Conservation (phyloP, 2,888 invertebrate genomes). For the Serrognathus titanus region DNA sequence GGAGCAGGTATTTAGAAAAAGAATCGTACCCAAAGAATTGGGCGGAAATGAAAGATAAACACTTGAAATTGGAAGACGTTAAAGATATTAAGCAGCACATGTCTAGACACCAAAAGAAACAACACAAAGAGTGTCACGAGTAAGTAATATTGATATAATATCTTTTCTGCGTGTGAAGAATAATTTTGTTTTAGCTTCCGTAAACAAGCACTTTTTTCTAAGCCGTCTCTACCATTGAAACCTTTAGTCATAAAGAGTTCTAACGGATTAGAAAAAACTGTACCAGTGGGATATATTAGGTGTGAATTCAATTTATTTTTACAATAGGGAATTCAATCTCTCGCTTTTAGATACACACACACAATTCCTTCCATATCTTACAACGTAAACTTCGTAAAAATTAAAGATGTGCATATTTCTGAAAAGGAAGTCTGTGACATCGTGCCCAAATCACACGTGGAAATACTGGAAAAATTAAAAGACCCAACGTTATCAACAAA, state of each 20-base stretch:
- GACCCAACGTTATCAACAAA: slow-evolving; percentile 1
- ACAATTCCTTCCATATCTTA: slow-evolving; percentile 34
- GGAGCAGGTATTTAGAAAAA: slow-evolving; percentile 11
- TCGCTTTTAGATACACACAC: slow-evolving; percentile 35
- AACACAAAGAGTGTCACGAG: slow-evolving; percentile 19
- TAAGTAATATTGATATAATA: slow-evolving; percentile 20
- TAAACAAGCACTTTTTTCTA: slow-evolving; percentile 33
- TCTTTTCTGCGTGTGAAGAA: slow-evolving; percentile 12
- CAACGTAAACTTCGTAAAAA: slow-evolving; percentile 31
- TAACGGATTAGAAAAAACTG: slow-evolving; percentile 28
- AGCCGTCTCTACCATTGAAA: slow-evolving; percentile 33
- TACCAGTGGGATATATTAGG: slow-evolving; percentile 38
- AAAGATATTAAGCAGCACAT: slow-evolving; percentile 12
- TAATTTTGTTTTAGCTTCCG: slow-evolving; percentile 24
- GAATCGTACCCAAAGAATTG: slow-evolving; percentile 23
- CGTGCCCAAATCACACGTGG: slow-evolving; percentile 24
- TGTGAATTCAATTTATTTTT: slow-evolving; percentile 16
- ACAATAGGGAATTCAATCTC: not conserved
- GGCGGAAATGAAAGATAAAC: slow-evolving; percentile 23
- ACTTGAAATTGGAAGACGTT: slow-evolving; percentile 21
- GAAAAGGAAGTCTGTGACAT: slow-evolving; percentile 32
- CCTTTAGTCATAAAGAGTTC: slow-evolving; percentile 28
- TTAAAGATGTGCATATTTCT: slow-evolving; percentile 28
- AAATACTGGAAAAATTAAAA: slow-evolving; percentile 21
- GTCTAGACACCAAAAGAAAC: not conserved